Conservation (phyloP, 1,140 invertebrate species). For the Micrasema minimum region DNA sequence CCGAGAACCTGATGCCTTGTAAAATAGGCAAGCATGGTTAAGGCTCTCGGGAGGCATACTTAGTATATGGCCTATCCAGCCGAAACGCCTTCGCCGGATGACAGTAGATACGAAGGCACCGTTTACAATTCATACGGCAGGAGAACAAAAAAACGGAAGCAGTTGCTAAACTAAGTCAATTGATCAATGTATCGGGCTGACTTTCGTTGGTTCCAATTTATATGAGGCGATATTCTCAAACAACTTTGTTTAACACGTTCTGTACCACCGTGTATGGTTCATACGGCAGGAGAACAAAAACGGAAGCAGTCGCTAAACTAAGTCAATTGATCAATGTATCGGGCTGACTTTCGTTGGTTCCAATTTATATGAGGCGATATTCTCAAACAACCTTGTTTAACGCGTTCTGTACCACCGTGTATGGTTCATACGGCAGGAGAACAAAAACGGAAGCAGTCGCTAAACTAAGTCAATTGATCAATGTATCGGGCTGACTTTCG, state of each 20-base stretch:
- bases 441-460: constrained; percentile 29
- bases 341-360: constrained; percentile 49
- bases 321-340: constrained; percentile 39
- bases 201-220: constrained; percentile 53
- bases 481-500: constrained; percentile 47
- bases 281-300: no score
- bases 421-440: no score
- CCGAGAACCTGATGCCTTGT: no score
- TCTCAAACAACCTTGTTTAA: constrained; percentile 47
- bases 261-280: neutral
- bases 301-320: constrained; percentile 24
- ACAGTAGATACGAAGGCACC: no score
- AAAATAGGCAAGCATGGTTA: no score
- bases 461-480: constrained; percentile 34
- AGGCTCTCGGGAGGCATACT: no score
- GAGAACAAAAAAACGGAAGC: constrained; percentile 18
- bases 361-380: constrained; percentile 52
- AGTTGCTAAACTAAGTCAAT: constrained; percentile 22
- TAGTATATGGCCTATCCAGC: no score
- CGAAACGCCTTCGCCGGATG: no score
- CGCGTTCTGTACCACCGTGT: neutral
- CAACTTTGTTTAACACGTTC: constrained; percentile 42
- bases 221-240: constrained; percentile 49
- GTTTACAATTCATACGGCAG: no score
- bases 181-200: constrained; percentile 41